A percentile compares a stretch with the other conserved stretches of the same genome.
phyloP scores from a whole-genome alignment of 2,888 invertebrate species.

The Pantelozetes paolii region DNA sequence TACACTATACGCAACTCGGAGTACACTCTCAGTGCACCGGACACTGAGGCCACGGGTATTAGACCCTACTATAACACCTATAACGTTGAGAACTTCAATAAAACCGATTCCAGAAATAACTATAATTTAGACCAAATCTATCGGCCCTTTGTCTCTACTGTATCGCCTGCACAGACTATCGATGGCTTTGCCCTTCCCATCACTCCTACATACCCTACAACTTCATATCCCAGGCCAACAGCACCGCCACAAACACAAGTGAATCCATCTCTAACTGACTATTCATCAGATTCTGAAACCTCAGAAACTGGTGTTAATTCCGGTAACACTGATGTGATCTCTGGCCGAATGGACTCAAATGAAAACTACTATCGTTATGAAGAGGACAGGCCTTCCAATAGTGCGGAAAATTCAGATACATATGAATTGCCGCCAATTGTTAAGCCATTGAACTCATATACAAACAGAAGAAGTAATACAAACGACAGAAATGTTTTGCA shows the following conservation, averaged over 20 bases:
- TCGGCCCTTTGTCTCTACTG: neutral
- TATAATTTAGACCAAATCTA: conserved; percentile 30
- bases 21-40: neutral
- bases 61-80: conserved; percentile 23
- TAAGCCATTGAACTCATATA: conserved; percentile 16
- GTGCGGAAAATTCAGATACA: neutral
- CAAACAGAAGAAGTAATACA: neutral
- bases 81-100: conserved; percentile 26
- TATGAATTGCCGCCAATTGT: conserved; percentile 27
- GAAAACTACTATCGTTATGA: conserved; percentile 26
- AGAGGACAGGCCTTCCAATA: neutral
- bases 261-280: neutral
- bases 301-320: neutral
- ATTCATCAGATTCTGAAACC: neutral
- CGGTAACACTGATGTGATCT: neutral
- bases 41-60: neutral
- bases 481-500: neutral
- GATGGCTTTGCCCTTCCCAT: conserved; percentile 2
- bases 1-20: neutral
- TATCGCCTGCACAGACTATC: neutral
- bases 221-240: neutral
- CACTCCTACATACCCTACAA: neutral
- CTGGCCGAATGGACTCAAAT: neutral
- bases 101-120: conserved; percentile 21
- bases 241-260: neutral